Percentiles rank a stretch among this genome's conserved stretches.
These are phyloP conservation scores for Caenorhabditis sp. DNA, from an alignment of 2,888 invertebrate genomes.

Conservation along the genomic window DNA sequence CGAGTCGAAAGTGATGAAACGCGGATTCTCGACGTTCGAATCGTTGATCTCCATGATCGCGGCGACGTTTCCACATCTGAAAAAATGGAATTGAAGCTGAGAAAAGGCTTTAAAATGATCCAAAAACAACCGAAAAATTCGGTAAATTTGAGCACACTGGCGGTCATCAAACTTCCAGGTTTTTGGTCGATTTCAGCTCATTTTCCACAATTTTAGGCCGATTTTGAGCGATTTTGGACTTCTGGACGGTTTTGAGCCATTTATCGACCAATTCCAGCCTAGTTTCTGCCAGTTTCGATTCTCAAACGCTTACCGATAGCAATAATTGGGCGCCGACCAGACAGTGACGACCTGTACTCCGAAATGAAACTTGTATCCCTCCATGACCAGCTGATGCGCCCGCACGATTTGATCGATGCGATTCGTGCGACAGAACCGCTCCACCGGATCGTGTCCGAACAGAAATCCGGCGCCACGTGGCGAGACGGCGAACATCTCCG, in stretches of 20 bases:
- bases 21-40: conserved; percentile 85
- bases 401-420: conserved; percentile 94
- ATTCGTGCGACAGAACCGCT: conserved; percentile 94
- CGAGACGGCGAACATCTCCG: conserved; percentile 90
- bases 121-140: not conserved
- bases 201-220: too few species aligned
- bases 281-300: too few species aligned
- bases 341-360: conserved; percentile 97
- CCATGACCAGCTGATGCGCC: conserved; percentile 99
- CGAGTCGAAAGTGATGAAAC: conserved; percentile 12
- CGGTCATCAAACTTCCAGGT: not conserved
- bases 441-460: conserved; percentile 97
- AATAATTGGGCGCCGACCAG: conserved; percentile 99
- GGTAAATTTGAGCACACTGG: too few species aligned
- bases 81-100: not conserved
- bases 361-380: conserved; percentile 99
- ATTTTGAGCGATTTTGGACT: too few species aligned
- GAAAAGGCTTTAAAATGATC: not conserved
- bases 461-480: conserved; percentile 98
- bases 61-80: conserved; percentile 97
- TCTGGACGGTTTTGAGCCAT: too few species aligned
- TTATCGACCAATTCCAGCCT: too few species aligned
- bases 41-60: conserved; percentile 99
- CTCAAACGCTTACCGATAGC: conserved; percentile 91
- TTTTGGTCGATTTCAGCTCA: not conserved